Evolutionary conservation across 2,888 invertebrate genomes (phyloP), one percentile per base, ranked within the genome.

Genomic region (Apeira syringaria): DNA sequence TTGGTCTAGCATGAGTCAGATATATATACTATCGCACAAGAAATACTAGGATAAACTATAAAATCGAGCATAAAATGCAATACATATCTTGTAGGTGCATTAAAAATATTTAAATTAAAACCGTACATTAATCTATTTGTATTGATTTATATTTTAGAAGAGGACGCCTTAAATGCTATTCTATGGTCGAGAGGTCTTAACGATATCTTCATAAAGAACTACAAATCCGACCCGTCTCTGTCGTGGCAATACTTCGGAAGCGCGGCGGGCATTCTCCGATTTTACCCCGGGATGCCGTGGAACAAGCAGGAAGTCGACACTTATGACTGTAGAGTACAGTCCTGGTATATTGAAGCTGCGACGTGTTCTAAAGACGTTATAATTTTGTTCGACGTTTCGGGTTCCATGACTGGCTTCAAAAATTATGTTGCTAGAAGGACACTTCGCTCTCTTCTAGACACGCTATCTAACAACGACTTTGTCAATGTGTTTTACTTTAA

Each of bases 171-270:
- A 25, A 75, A 76, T 47, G 75, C 86, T 3, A 97, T 99, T 44
- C 91, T 94, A 70, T 99, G 99, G 98, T 97, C 99, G 0, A 94
- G 96, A 74, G 91, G 90, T 9, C 90, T 99, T 35, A 96, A 98
- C 65, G 91, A 94, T 17, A 93, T 94, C 4, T 99, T 99, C 78
- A 90, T 87, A 37, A 93, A 94, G 67, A 99, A 99, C 80, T 96
- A 96, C 70, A 92, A 94, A 53, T 93, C 94, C 0, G 97, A 98
- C 88, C 97, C 98, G 0, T 96, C 97, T 0, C 80, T 98, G 20
- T 95, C 95, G 0, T 99, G 99, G 98, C 99, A 99, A 83, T 99
- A 98, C 81, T 99, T 99, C 78, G 98, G 99, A 15, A 98, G 98
- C 58, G 94, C 96, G 17, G 94, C 95, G 2, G 99, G 99, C 7